Evolutionary conservation across 2,797 vertebrate species (phyloP), one percentile per base, ranked within the genome.

Genomic region (Antrozous pallidus): DNA sequence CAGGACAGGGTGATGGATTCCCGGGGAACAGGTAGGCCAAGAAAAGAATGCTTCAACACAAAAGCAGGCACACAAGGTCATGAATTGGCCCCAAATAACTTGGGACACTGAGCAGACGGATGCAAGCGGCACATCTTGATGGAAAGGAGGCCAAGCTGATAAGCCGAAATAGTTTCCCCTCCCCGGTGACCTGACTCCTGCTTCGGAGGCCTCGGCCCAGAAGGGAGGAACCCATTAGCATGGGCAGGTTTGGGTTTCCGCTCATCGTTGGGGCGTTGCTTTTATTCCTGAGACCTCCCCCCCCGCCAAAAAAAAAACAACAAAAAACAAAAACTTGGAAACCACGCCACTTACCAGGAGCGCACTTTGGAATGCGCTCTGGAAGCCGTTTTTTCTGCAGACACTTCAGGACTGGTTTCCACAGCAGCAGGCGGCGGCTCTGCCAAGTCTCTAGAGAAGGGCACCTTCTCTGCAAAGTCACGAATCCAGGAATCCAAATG

Each of bases 21-120:
- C 38, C 14, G 28, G 28, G 54, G 78, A 77, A 91, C 61, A 74
- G 83, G 93, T 36, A 63, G 96, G 11, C 47, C 36, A 16, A 47
- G 51, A 82, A 96, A 92, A 95, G 95, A 93, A 93, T 38, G 56
- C 84, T 93, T 42, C 71, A 95, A 96, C 78, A 88, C 96, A 89
- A 93, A 92, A 94, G 45, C 91, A 86, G 96, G 89, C 89, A 86
- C 84, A 47, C n/a, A 88, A 96, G 97, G 96, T 91, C 94, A 70
- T 1, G 45, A n/a, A 40, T 69, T 54, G 79, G 88, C 94, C 95
- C 96, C 38, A 78, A 88, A 93, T 73, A 86, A 88, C 97, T 78
- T 24, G 6, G 81, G 91, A 89, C 88, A 56, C 54, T 1, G 33
- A 74, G 8, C 56, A 45, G 95, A 49, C 6, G 3, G 87, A 65